Base-by-base conservation (phyloP, 2,113 vertebrate genomes). In the Perca flavescens region DNA sequence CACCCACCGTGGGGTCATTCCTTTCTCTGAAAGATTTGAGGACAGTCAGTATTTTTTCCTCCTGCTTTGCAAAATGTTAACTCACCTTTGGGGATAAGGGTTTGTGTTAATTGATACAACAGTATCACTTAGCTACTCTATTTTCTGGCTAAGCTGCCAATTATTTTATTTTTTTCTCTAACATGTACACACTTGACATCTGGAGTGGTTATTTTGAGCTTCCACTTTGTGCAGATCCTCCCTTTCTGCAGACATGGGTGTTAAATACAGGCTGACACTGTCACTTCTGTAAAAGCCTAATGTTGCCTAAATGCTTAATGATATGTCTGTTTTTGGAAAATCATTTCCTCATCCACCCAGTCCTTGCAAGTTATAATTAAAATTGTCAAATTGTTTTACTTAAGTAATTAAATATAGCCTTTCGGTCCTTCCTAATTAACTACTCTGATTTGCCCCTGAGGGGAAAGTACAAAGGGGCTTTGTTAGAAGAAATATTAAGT, bases 191-290 rank as follows among this genome's bases (percentile, higher is more conserved):
- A 56, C 49, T 43, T 65, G 53, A 25, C 46, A 28, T 2, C 25
- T 31, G 7, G 0, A 52, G 62, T 7, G 43, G 25, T 80, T 74
- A 70, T 84, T 73, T 50, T 82, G 52, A 77, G 57, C 74, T 56
- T 62, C 52, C 5, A 2, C 46, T 62, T 74, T 5, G 61, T 70
- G 57, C 11, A 52, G 40, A 52, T 60, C 50, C 16, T 65, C 76
- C 28, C 7, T 47, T 53, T 60, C 52, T 50, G 28, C 61, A 40
- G 46, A 22, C 3, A 16, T 28, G 10, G 36, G 6, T n/a, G 56
- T 79, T 80, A 69, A 88, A 90, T 64, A 46, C 82, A 69, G 65
- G 52, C 69, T 70, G 85, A 83, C 84, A 50, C 68, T 60, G 67
- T 71, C 77, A 46, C 69, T 71, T 52, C 63, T 14, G 0, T 40